These are phyloP conservation scores for Stictocephala bisonia DNA, from an alignment of 2,888 invertebrate genomes.

Conservation along the genomic window DNA sequence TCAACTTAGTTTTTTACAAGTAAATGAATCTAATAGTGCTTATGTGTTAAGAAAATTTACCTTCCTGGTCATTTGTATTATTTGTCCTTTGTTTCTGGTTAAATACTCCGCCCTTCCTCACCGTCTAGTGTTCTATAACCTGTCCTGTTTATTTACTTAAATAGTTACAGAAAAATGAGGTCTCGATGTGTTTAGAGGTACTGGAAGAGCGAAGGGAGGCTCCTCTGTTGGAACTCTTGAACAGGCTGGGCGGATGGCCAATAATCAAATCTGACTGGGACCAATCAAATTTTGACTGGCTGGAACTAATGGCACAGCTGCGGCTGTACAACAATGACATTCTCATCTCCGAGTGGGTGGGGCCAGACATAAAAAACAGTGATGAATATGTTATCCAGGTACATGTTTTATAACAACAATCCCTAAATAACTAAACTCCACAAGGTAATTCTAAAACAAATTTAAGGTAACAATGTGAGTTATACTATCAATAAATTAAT, in stretches of 20 bases:
- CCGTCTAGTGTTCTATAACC: no score
- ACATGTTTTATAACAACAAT: constrained; percentile 51
- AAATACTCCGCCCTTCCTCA: no score
- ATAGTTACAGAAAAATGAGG: no score
- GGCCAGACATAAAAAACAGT: constrained; percentile 93
- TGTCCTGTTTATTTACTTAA: no score
- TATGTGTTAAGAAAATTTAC: no score
- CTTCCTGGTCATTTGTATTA: no score
- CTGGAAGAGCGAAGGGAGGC: constrained; percentile 77
- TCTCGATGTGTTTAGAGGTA: constrained; percentile 67
- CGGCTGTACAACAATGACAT: constrained; percentile 87
- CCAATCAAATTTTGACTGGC: constrained; percentile 74
- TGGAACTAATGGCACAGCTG: constrained; percentile 78
- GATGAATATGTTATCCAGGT: constrained; percentile 87
- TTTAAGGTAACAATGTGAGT: no score
- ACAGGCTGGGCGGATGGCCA: constrained; percentile 90
- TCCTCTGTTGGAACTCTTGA: constrained; percentile 76
- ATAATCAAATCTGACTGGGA: constrained; percentile 77
- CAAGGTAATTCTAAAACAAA: no score
- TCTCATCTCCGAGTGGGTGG: constrained; percentile 88
- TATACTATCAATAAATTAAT: no score
- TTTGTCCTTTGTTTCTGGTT: no score
- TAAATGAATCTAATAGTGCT: no score
- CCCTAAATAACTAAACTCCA: not conserved
- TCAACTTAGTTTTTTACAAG: no score